Percentiles rank a stretch among this genome's conserved stretches.
These are phyloP conservation scores for Acleris literana DNA, from an alignment of 2,888 invertebrate species.

Conservation along the genomic window DNA sequence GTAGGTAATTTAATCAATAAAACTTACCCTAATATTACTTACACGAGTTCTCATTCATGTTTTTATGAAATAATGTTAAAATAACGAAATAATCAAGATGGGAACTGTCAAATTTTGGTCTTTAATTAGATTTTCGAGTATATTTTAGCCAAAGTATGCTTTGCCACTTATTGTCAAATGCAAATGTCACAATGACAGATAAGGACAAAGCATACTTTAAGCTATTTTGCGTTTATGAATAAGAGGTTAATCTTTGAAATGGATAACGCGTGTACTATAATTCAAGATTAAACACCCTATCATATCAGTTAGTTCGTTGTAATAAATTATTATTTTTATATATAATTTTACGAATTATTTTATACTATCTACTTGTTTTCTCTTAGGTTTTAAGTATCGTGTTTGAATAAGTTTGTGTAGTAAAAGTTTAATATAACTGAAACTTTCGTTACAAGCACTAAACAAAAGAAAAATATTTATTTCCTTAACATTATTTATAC, in stretches of 20 bases:
- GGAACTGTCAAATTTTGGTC: too few relatives aligned
- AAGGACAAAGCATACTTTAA: too few relatives aligned
- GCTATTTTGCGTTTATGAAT: too few relatives aligned
- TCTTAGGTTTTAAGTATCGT: slow-evolving; percentile 65
- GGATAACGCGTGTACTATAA: slow-evolving; percentile 49
- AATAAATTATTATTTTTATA: slow-evolving; percentile 61
- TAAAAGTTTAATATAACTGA: slow-evolving; percentile 46
- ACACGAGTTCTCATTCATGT: too few relatives aligned
- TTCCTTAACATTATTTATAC: background rate
- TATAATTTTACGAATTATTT: slow-evolving; percentile 57
- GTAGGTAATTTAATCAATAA: too few relatives aligned
- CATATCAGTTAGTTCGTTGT: slow-evolving; percentile 75
- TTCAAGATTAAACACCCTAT: slow-evolving; percentile 20
- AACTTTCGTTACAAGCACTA: slow-evolving; percentile 20
- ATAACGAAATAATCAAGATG: too few relatives aligned
- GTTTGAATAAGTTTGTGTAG: slow-evolving; percentile 47
- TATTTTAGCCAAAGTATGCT: too few relatives aligned
- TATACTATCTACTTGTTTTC: slow-evolving; percentile 66
- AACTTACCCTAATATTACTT: too few relatives aligned
- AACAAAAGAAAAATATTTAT: background rate
- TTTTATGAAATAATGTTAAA: too few relatives aligned
- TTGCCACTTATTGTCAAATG: too few relatives aligned
- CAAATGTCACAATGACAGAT: too few relatives aligned
- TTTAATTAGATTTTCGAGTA: too few relatives aligned
- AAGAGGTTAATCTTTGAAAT: slow-evolving; percentile 10